Conservation (phyloP, 1,140 invertebrate species). For the Aphis craccivora region DNA sequence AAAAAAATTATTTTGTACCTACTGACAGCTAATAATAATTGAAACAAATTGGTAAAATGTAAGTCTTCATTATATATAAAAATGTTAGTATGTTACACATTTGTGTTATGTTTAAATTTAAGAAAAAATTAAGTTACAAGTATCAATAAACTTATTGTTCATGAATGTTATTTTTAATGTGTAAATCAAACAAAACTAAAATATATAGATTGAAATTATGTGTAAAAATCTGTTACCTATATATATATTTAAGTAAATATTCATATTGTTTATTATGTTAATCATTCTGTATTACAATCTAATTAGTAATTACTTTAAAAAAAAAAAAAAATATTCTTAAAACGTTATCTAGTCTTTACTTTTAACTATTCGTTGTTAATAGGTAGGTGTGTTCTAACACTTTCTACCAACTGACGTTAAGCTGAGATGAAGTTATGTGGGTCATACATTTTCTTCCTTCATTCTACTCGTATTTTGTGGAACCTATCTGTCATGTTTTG, state of each 20-base stretch:
- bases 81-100: too few relatives aligned
- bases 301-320: background rate
- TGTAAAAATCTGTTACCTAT: background rate
- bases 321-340: background rate
- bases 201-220: background rate
- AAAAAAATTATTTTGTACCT: too few relatives aligned
- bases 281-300: background rate
- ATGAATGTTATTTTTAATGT: too few relatives aligned
- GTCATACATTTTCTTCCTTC: constrained; percentile 3
- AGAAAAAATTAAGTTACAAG: too few relatives aligned
- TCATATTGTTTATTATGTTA: background rate
- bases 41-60: too few relatives aligned
- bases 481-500: background rate
- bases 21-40: too few relatives aligned
- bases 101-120: too few relatives aligned
- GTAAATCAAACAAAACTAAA: background rate
- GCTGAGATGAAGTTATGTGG: background rate
- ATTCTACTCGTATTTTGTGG: background rate
- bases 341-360: background rate
- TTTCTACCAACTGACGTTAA: background rate
- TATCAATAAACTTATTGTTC: too few relatives aligned
- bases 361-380: background rate
- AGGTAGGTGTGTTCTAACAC: background rate
- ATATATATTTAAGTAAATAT: background rate
- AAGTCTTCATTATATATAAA: too few relatives aligned